Percentiles rank a stretch among this genome's conserved stretches.
phyloP scores from a whole-genome alignment of 2,797 vertebrate genomes.

The Heteromormyrus szaboi region DNA sequence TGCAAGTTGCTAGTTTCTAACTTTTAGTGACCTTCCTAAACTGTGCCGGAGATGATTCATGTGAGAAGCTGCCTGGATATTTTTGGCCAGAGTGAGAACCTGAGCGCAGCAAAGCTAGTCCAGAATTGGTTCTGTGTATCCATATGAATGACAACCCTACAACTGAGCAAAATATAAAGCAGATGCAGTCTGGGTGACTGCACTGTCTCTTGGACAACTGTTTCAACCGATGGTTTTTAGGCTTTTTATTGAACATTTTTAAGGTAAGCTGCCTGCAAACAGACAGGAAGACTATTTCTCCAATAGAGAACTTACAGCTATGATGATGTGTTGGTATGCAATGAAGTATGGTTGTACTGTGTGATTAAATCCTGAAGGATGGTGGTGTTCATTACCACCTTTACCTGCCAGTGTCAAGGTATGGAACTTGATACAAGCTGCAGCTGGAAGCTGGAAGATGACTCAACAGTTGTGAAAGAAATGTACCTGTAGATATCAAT shows the following conservation, averaged over 20 bases:
- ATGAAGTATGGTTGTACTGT: not conserved
- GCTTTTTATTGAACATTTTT: slow-evolving; percentile 25
- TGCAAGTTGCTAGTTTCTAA: not conserved
- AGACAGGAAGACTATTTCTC: not conserved
- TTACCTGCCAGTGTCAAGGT: not conserved
- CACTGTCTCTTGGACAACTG: slow-evolving; percentile 70
- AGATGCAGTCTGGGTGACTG: not conserved
- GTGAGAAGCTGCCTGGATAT: not conserved
- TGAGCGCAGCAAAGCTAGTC: not conserved
- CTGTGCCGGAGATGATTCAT: not conserved
- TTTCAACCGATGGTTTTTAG: slow-evolving; percentile 42
- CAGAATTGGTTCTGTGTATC: not conserved
- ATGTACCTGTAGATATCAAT: not conserved
- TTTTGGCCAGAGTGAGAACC: not conserved
- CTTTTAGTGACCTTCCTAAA: not conserved
- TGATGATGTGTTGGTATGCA: not conserved
- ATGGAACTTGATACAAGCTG: not conserved
- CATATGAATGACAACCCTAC: not conserved
- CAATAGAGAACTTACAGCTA: not conserved
- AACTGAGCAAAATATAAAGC: not conserved
- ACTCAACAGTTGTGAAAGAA: not conserved
- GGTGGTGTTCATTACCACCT: not conserved
- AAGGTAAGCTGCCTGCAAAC: not conserved
- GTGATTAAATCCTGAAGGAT: not conserved
- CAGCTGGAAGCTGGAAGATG: not conserved